These are phyloP conservation scores for Tachysurus fulvidraco DNA, from an alignment of 2,113 vertebrate species.

Conservation along the genomic window DNA sequence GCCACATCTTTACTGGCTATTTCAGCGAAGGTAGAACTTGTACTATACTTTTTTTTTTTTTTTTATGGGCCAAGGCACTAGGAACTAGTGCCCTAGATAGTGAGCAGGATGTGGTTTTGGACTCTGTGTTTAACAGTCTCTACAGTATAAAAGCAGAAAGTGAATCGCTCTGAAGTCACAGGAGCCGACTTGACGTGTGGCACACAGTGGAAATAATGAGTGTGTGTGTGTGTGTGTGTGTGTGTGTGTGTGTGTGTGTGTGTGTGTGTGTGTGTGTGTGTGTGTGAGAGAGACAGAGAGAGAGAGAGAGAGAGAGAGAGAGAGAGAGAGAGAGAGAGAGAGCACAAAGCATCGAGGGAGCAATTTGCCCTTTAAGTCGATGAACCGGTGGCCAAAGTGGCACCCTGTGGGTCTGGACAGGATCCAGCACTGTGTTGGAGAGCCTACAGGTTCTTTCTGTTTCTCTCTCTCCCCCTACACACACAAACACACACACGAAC, in stretches of 20 bases:
- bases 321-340: background rate
- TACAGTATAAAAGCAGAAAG: background rate
- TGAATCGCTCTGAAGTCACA: conserved; percentile 2
- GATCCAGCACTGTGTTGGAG: conserved; percentile 53
- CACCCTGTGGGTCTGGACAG: conserved; percentile 51
- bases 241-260: conserved; percentile 30
- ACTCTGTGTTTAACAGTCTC: background rate
- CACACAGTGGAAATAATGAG: conserved; percentile 24
- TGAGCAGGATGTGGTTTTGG: background rate
- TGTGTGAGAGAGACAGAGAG: conserved; percentile 3
- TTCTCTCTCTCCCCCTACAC: background rate
- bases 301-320: too few relatives aligned
- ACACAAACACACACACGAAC: conserved; percentile 34
- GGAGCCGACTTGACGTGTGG: background rate
- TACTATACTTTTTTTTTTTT: background rate
- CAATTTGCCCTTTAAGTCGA: conserved; percentile 42
- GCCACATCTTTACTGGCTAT: too few relatives aligned
- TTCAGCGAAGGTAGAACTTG: background rate
- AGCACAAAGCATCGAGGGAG: conserved; percentile 32
- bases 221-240: conserved; percentile 30
- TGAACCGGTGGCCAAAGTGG: conserved; percentile 38
- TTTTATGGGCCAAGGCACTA: background rate
- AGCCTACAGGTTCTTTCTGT: conserved; percentile 39
- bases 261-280: conserved; percentile 28
- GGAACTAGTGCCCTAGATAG: background rate